Base-by-base conservation (phyloP, 2,888 invertebrate genomes). In the Melipona beecheii region DNA sequence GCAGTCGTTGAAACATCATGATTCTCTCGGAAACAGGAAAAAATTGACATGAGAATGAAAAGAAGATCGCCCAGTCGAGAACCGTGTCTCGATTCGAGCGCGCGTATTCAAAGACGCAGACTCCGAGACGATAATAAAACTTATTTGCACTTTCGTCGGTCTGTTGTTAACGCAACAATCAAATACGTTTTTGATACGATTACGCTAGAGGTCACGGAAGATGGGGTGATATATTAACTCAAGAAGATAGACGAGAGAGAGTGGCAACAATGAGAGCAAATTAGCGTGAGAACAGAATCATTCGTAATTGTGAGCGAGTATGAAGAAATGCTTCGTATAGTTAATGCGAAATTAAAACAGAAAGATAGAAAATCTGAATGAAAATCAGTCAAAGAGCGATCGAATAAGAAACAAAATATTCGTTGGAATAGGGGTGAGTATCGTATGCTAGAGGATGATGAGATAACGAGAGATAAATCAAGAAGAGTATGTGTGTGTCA, bases 141-240 rank as follows among this genome's bases (percentile, higher is more conserved):
- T 78, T 82, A 82, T 83, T 84, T 82, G 83, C 83, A 78, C 83
- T 84, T 84, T 82, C 84, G 82, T 66, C 62, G 68, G 66, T 62
- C 83, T 83, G 74, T 27, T 31, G 31, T 82, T 84, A 78, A 75
- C 71, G 72, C 84, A 56, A 75, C 78, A 64, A 66, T 83, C 84
- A 84, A 84, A 84, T 84, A 84, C 83, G 84, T 72, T 84, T 84
- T 84, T 75, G 78, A 65, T 74, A 50, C 77, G 82, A 74, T 82
- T 70, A 31, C 43, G 43, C 4, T 50, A 71, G 78, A 84, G 78
- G 78, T 78, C 84, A 71, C 66, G 27, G 74, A 60, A 71, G 82
- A 77, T 82, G 83, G 82, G 81, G 77, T 54, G 73, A 71, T 81
- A 69, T 54, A 74, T 64, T 54, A 74, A 77, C 69, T 70, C 65